A percentile compares a stretch with the other conserved stretches of the same genome.
Conservation (phyloP, 2,797 vertebrate species). For the Balearica regulorum region DNA sequence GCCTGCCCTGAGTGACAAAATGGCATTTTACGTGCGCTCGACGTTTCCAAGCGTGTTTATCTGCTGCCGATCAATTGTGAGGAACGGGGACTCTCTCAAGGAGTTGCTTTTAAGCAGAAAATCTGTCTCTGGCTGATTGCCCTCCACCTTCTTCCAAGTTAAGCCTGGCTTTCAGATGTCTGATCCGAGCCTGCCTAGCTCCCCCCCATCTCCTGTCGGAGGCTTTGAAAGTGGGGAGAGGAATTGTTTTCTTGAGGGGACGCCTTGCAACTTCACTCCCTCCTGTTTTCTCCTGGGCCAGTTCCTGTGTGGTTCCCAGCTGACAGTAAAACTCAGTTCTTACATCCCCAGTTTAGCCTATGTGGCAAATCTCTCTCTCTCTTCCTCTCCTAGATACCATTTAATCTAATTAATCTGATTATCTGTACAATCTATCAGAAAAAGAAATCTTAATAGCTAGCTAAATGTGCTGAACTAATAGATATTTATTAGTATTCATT, state of each 20-base stretch:
- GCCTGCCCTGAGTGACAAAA: not conserved
- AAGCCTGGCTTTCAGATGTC: not conserved
- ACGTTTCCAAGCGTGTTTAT: not conserved
- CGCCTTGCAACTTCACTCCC: not conserved
- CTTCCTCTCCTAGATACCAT: not conserved
- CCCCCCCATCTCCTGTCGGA: not conserved
- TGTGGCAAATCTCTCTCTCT: not conserved
- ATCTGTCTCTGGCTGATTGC: not conserved
- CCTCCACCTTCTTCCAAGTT: not conserved
- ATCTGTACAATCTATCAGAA: not conserved
- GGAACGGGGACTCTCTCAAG: not conserved
- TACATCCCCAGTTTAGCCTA: not conserved
- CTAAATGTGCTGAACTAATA: not conserved
- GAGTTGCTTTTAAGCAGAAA: not conserved
- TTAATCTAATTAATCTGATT: not conserved
- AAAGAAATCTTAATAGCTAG: not conserved
- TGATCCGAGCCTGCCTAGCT: not conserved
- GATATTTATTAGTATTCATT: not conserved
- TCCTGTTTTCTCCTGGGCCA: not conserved
- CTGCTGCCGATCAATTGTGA: rapidly evolving
- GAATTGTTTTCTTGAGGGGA: not conserved
- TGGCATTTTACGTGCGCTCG: not conserved
- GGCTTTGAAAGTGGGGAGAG: not conserved
- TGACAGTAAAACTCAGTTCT: not conserved
- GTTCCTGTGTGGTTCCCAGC: not conserved